Percentiles rank a stretch among this genome's conserved stretches.
Conservation (phyloP, 2,888 invertebrate species). For the Coenonympha glycerion region DNA sequence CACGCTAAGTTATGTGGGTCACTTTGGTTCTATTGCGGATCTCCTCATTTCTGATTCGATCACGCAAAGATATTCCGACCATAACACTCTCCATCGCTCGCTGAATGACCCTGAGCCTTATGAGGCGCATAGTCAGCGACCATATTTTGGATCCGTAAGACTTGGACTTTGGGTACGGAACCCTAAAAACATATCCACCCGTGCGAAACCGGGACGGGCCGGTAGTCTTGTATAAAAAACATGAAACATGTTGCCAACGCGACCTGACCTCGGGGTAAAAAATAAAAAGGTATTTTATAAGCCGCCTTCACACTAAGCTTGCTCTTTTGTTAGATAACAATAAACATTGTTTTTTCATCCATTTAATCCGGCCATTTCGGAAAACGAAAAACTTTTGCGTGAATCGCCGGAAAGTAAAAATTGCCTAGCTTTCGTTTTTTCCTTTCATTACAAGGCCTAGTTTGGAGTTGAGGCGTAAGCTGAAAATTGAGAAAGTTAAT, state of each 20-base stretch:
- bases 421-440: constrained; percentile 16
- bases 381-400: constrained; percentile 31
- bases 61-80: too few relatives aligned
- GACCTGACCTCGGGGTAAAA: constrained; percentile 38
- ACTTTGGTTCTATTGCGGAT: too few relatives aligned
- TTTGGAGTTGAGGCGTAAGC: constrained; percentile 12
- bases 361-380: constrained; percentile 40
- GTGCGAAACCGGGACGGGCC: too few relatives aligned
- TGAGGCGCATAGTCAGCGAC: too few relatives aligned
- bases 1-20: too few relatives aligned
- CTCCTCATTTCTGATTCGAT: too few relatives aligned
- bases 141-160: too few relatives aligned
- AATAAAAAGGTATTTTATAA: constrained; percentile 52
- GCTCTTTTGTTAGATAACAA: constrained; percentile 48
- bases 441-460: constrained; percentile 9
- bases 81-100: too few relatives aligned
- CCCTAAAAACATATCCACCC: too few relatives aligned
- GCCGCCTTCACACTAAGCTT: constrained; percentile 37
- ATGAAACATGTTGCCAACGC: constrained; percentile 39
- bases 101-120: too few relatives aligned
- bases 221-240: background rate
- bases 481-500: constrained; percentile 2
- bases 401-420: constrained; percentile 14
- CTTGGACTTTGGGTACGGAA: too few relatives aligned
- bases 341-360: constrained; percentile 44